Evolutionary conservation across 2,797 vertebrate species (phyloP).

Genomic region (Podarcis siculus): DNA sequence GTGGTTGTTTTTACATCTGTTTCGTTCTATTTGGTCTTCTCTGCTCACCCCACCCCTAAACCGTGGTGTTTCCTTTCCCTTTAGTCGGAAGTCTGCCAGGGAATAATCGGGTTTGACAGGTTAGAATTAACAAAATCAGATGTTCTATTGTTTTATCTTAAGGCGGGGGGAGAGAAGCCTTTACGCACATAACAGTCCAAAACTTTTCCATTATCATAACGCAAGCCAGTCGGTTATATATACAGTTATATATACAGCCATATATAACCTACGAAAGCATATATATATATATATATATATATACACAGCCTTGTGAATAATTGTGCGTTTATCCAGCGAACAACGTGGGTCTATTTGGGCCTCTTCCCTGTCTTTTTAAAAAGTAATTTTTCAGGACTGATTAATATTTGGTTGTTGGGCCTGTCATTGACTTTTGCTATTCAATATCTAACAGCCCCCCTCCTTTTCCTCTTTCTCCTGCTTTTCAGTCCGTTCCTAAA

Average conservation of each 20-base stretch:
- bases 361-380: slow-evolving; percentile 11
- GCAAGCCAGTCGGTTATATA: slow-evolving; percentile 11
- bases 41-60: not conserved
- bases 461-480: slow-evolving; percentile 38
- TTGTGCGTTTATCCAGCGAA: slow-evolving; percentile 35
- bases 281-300: too few relatives aligned
- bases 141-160: slow-evolving; percentile 32
- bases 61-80: not conserved
- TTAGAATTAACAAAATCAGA: slow-evolving; percentile 46
- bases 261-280: too few relatives aligned
- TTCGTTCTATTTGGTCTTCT: slow-evolving; percentile 32
- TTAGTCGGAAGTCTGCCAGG: slow-evolving; percentile 11
- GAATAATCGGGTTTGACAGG: not conserved
- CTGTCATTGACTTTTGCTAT: slow-evolving; percentile 41
- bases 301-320: slow-evolving; percentile 54
- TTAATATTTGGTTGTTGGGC: slow-evolving; percentile 27
- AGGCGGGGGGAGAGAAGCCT: not conserved
- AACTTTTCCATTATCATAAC: slow-evolving; percentile 34
- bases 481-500: slow-evolving; percentile 62
- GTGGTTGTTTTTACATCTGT: slow-evolving; percentile 2
- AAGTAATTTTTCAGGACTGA: slow-evolving; percentile 29
- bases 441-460: slow-evolving; percentile 27
- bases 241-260: not conserved
- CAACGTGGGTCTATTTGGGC: slow-evolving; percentile 30
- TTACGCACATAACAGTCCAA: not conserved